Conservation (phyloP, 2,113 vertebrate genomes). For the Poecile atricapillus region DNA sequence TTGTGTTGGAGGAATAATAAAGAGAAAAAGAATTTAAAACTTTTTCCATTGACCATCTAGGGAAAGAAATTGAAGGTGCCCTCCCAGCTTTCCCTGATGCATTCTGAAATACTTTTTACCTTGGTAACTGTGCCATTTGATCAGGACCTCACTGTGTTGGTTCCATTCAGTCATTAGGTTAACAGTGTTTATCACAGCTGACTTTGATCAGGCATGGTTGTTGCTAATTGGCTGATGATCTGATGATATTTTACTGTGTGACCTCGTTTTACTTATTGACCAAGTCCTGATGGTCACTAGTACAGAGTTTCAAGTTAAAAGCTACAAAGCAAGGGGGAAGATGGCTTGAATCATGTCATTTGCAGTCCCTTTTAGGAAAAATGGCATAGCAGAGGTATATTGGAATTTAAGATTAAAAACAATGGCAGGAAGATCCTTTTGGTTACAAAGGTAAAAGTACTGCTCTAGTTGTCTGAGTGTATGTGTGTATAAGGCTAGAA, state of each 20-base stretch:
- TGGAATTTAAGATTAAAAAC: background rate
- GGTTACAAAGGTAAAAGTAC: background rate
- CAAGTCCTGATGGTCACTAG: background rate
- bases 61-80: background rate
- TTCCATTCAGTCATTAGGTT: background rate
- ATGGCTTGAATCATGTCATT: background rate
- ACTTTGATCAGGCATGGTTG: background rate
- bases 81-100: background rate
- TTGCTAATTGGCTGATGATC: background rate
- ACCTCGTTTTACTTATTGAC: background rate
- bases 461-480: background rate
- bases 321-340: background rate
- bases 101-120: background rate
- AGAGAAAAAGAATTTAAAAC: background rate
- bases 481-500: background rate
- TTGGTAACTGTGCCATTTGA: background rate
- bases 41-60: background rate
- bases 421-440: background rate
- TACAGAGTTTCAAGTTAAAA: background rate
- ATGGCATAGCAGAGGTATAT: rapidly evolving
- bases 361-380: background rate
- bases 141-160: background rate
- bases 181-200: background rate
- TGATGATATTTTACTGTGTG: background rate
- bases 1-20: background rate